Conservation (phyloP, 1,140 invertebrate species). For the Vanessa tameamea region DNA sequence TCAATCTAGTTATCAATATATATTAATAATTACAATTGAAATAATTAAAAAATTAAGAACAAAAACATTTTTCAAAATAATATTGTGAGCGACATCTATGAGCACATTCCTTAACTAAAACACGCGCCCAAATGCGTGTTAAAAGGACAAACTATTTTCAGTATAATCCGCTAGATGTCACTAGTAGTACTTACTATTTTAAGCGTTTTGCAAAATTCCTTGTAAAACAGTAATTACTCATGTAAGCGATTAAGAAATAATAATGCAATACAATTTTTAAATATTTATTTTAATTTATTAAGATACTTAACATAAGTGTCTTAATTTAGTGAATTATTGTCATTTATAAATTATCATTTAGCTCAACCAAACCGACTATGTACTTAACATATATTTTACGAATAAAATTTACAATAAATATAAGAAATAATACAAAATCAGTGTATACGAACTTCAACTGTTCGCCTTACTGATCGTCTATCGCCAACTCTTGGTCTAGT, state of each 20-base stretch:
- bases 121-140: background rate
- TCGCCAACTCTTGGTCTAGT: conserved; percentile 55
- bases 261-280: too few relatives aligned
- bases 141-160: background rate
- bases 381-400: too few relatives aligned
- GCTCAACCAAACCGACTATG: too few relatives aligned
- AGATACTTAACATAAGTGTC: background rate
- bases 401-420: background rate
- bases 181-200: background rate
- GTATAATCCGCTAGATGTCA: background rate
- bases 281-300: background rate
- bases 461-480: conserved; percentile 61
- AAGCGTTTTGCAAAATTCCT: background rate
- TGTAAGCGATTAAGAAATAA: too few relatives aligned
- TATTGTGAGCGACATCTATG: conserved; percentile 6
- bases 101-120: background rate
- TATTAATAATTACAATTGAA: too few relatives aligned
- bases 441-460: conserved; percentile 49
- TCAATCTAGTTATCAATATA: too few relatives aligned
- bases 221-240: background rate
- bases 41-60: background rate
- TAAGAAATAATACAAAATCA: conserved; percentile 1
- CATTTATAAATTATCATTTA: too few relatives aligned
- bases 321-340: too few relatives aligned
- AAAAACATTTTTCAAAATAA: background rate